Evolutionary conservation across 2,113 vertebrate species (phyloP), one percentile per base, ranked within the genome.

Genomic region (Cryptomyrus ogoouensis): DNA sequence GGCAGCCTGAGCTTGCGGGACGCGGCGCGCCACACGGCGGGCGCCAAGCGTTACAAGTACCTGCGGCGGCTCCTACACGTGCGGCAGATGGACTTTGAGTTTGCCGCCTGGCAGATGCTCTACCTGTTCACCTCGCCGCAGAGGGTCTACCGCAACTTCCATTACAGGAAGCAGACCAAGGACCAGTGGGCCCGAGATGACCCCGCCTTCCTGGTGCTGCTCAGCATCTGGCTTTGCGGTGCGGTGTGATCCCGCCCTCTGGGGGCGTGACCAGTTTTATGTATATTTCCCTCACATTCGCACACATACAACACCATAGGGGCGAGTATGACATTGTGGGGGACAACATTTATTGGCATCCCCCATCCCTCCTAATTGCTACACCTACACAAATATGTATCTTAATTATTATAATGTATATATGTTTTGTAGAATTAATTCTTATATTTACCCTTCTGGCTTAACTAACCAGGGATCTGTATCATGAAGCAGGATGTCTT

Each of bases 101-200:
- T 99, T 46, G 98, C 98, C 0, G 12, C 97, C 3, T 99, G 98
- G 98, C 98, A 99, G 95, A 99, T 99, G 98, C 95, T 99, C 2
- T 99, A 99, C 94, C 95, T 99, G 46, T 99, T 99, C 62, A 99
- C 98, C 0, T 99, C 98, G 0, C 98, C 98, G 0, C 98, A 99
- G 95, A 96, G 96, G 89, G 98, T 99, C 39, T 99, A 99, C 89
- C 97, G 98, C 90, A 99, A 99, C 94, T 99, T 99, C 58, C 98
- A 99, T 93, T 99, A 99, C 94, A 96, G 98, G 56, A 99, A 99
- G 91, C 98, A 99, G 95, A 99, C 98, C 0, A 99, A 99, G 94
- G 98, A 99, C 94, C 98, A 99, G 87, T 99, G 98, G 98, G 98
- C 98, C 0, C 94, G 98, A 85, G 98, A 99, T 6, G 98, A 99